Evolutionary conservation across 2,797 vertebrate species (phyloP).

Genomic region (Mormyrus hasselquistii): DNA sequence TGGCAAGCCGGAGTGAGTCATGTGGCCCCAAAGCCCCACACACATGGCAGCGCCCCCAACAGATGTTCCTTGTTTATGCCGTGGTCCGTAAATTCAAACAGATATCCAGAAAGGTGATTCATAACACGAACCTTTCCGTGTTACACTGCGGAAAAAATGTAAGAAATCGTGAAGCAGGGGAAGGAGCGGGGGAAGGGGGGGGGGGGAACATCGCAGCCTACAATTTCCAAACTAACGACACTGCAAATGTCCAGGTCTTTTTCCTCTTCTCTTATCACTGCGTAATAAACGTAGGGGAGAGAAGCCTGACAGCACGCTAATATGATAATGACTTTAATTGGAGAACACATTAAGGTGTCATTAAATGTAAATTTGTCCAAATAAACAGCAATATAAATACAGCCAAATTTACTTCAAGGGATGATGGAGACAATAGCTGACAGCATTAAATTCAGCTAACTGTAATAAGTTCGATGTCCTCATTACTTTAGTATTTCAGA

Average conservation of each 20-base stretch:
- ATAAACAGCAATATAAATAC: background rate
- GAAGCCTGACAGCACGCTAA: background rate
- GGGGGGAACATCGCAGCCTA: background rate
- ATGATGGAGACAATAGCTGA: background rate
- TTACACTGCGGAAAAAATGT: slow-evolving; percentile 40
- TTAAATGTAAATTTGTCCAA: background rate
- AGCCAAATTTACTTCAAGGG: background rate
- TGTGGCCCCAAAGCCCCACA: background rate
- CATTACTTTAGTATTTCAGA: background rate
- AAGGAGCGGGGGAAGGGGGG: too few relatives aligned
- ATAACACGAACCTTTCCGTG: slow-evolving; percentile 48
- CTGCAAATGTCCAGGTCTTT: background rate
- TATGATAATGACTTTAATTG: background rate
- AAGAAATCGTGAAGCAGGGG: background rate
- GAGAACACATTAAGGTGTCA: background rate
- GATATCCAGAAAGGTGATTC: slow-evolving; percentile 62
- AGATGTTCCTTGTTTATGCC: slow-evolving; percentile 71
- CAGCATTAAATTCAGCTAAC: background rate
- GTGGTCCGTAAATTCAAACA: slow-evolving; percentile 45
- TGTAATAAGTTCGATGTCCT: background rate
- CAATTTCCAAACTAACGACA: background rate
- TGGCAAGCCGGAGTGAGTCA: background rate
- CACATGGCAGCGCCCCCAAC: slow-evolving; percentile 59
- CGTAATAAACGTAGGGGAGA: background rate
- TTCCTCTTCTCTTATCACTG: background rate